Conservation (phyloP, 2,113 vertebrate species). For the Leptobrachium ailaonicum region DNA sequence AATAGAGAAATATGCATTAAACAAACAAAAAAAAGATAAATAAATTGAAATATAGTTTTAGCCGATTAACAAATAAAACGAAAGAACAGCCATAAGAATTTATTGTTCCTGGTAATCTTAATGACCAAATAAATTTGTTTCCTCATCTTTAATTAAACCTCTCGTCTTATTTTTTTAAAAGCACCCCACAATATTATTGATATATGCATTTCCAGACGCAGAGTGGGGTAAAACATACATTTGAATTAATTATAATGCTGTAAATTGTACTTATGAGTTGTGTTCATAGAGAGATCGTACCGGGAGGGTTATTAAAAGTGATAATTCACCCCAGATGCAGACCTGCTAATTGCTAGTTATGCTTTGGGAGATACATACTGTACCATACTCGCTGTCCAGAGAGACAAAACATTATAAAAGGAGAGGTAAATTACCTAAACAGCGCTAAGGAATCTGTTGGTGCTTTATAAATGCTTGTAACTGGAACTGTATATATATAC, state of each 20-base stretch:
- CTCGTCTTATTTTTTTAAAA: neutral
- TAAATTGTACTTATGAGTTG: conserved; percentile 27
- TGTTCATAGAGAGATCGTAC: conserved; percentile 28
- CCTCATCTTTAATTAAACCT: conserved; percentile 49
- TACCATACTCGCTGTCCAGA: no score
- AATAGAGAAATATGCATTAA: no score
- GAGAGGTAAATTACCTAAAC: no score
- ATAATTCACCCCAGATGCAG: conserved; percentile 43
- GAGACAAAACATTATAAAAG: no score
- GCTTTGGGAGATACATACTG: neutral
- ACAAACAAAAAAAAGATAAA: no score
- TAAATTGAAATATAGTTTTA: no score
- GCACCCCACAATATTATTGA: conserved; percentile 2
- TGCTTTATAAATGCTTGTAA: no score
- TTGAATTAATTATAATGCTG: conserved; percentile 47
- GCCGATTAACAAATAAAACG: neutral
- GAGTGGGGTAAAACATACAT: neutral
- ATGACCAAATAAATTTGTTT: neutral
- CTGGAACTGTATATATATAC: no score
- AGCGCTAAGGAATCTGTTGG: no score
- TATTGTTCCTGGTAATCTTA: neutral
- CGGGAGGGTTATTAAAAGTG: conserved; percentile 48
- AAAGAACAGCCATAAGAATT: neutral
- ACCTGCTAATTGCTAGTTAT: conserved; percentile 7
- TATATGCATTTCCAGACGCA: conserved; percentile 6